A percentile compares a stretch with the other conserved stretches of the same genome.
These are phyloP conservation scores for Camptogramma bilineatum DNA, from an alignment of 2,888 invertebrate genomes.

Conservation along the genomic window DNA sequence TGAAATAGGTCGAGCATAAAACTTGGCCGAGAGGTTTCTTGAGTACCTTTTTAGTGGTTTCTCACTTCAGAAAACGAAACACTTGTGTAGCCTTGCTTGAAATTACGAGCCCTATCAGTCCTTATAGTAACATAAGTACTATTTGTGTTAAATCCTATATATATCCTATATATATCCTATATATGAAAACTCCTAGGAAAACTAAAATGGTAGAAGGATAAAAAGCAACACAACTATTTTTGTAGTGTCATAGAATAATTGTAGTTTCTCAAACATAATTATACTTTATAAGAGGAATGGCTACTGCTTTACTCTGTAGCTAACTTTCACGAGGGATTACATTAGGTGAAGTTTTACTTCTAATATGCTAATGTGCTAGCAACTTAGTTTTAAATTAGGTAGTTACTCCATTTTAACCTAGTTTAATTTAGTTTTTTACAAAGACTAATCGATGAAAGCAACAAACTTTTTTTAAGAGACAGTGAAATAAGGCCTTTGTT, in stretches of 20 bases:
- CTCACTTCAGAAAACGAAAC: conserved; percentile 46
- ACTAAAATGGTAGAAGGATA: too few relatives aligned
- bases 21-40: conserved; percentile 44
- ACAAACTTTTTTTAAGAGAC: neutral
- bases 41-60: conserved; percentile 49
- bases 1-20: conserved; percentile 54
- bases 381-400: neutral
- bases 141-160: too few relatives aligned
- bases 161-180: too few relatives aligned
- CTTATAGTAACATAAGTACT: too few relatives aligned
- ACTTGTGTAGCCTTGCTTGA: conserved; percentile 26
- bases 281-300: conserved; percentile 5
- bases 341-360: conserved; percentile 4
- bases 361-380: conserved; percentile 1
- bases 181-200: neutral
- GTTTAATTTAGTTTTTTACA: neutral
- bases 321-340: conserved; percentile 3
- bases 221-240: neutral
- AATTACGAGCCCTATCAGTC: neutral
- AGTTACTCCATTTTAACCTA: neutral
- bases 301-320: conserved; percentile 1
- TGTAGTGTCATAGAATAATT: too few relatives aligned
- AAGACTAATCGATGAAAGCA: neutral
- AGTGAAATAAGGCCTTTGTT: too few relatives aligned
- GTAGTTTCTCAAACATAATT: neutral